These are phyloP conservation scores for Lordiphosa andalusiaca DNA, from an alignment of 2,888 invertebrate species.

Conservation along the genomic window DNA sequence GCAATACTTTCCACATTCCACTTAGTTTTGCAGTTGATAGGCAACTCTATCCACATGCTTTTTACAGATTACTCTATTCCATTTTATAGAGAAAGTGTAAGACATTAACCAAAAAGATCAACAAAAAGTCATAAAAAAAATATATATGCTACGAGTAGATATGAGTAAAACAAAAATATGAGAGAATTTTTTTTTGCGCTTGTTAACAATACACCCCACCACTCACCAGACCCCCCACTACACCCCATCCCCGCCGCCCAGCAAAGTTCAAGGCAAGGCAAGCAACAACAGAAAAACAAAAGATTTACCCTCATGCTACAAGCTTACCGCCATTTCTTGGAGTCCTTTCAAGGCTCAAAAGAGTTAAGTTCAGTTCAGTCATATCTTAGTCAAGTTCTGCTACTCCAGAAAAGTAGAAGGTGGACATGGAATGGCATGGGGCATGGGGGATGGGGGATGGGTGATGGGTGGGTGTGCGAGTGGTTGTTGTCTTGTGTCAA, in stretches of 20 bases:
- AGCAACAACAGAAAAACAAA: slow-evolving; percentile 54
- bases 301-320: background rate
- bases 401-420: background rate
- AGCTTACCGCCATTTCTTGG: slow-evolving; percentile 6
- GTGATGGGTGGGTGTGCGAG: background rate
- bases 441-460: background rate
- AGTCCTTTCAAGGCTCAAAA: slow-evolving; percentile 11
- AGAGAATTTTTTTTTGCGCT: slow-evolving; percentile 52
- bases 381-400: slow-evolving; percentile 28
- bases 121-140: slow-evolving; percentile 64
- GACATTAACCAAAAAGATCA: slow-evolving; percentile 63
- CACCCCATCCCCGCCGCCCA: slow-evolving; percentile 35
- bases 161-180: slow-evolving; percentile 63
- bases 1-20: no score
- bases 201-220: slow-evolving; percentile 64
- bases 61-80: no score
- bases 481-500: slow-evolving; percentile 40
- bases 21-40: no score
- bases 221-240: slow-evolving; percentile 34
- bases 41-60: no score
- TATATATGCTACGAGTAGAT: slow-evolving; percentile 40
- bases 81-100: no score
- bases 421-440: background rate
- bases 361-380: slow-evolving; percentile 14
- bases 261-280: slow-evolving; percentile 63